phyloP scores from a whole-genome alignment of 2,113 vertebrate genomes.

The Oceanites oceanicus region DNA sequence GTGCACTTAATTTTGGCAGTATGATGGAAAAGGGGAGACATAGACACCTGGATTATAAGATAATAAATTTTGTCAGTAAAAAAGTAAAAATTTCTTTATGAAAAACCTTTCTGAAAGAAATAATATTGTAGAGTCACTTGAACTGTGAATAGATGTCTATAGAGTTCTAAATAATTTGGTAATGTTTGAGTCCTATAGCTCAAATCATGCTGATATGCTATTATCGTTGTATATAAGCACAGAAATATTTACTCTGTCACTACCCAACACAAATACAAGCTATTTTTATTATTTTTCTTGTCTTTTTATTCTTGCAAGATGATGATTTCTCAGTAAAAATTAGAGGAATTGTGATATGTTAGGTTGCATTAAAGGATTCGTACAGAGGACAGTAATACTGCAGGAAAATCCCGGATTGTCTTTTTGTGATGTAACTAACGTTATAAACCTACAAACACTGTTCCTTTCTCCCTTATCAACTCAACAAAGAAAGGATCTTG shows the following conservation, averaged over 20 bases:
- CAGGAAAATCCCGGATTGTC: neutral
- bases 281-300: neutral
- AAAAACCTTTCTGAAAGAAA: neutral
- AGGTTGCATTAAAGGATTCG: neutral
- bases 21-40: neutral
- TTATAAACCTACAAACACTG: neutral
- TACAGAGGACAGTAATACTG: neutral
- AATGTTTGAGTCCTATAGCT: neutral
- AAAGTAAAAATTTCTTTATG: neutral
- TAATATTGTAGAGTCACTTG: neutral
- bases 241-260: neutral
- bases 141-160: neutral
- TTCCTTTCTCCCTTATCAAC: neutral
- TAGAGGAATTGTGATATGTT: neutral
- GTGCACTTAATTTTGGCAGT: rapidly evolving
- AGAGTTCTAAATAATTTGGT: neutral
- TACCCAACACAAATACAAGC: neutral
- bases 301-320: neutral
- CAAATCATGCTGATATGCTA: neutral
- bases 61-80: neutral
- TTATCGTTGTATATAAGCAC: neutral
- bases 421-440: neutral
- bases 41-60: neutral
- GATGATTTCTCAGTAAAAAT: neutral
- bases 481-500: neutral